Evolutionary conservation across 2,888 invertebrate genomes (phyloP).

Genomic region (Drosophila greeni): DNA sequence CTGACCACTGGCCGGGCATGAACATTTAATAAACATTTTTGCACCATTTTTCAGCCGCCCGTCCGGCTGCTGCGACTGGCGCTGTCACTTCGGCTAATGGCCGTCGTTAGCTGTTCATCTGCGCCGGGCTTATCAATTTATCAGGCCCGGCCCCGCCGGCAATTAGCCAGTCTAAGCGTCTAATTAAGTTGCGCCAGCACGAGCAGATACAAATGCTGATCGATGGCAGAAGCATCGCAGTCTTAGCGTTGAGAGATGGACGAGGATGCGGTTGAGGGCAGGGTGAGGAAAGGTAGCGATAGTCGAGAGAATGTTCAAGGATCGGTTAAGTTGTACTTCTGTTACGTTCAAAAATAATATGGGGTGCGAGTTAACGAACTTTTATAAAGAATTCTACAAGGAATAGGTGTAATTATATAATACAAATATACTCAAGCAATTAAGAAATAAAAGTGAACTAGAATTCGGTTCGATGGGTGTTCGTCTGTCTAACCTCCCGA

Average conservation of each 20-base stretch:
- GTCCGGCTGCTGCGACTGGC: slow-evolving; percentile 24
- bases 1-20: slow-evolving; percentile 50
- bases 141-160: slow-evolving; percentile 47
- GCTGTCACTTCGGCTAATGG: slow-evolving; percentile 59
- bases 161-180: slow-evolving; percentile 69
- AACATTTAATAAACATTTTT: slow-evolving; percentile 69
- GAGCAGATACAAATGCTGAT: slow-evolving; percentile 54
- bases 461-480: background rate
- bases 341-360: too few relatives aligned
- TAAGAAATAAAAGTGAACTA: background rate
- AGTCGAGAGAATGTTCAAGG: too few relatives aligned
- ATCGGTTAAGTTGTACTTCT: too few relatives aligned
- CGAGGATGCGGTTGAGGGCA: background rate
- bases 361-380: background rate
- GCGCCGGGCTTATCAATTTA: slow-evolving; percentile 68
- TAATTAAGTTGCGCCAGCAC: slow-evolving; percentile 67
- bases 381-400: background rate
- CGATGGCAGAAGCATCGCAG: slow-evolving; percentile 44
- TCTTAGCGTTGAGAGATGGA: slow-evolving; percentile 12
- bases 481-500: slow-evolving; percentile 20
- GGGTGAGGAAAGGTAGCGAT: background rate
- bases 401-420: background rate
- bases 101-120: slow-evolving; percentile 70
- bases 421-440: background rate
- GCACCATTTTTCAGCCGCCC: slow-evolving; percentile 58